Evolutionary conservation across 2,888 invertebrate species (phyloP).

Genomic region (Sarcophaga variegata): DNA sequence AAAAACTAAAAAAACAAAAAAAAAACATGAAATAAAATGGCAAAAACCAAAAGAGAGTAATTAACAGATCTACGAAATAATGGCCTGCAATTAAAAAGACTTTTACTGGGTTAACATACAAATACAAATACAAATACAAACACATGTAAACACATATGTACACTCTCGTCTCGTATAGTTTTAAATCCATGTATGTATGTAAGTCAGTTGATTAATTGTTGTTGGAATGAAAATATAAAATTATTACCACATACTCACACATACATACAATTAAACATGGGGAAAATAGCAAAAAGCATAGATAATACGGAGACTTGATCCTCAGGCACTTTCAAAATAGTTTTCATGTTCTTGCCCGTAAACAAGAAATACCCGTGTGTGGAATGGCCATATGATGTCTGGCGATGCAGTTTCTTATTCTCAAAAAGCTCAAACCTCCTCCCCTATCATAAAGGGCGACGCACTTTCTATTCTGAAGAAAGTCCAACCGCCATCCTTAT

Average conservation of each 20-base stretch:
- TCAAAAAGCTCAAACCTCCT: too few species aligned
- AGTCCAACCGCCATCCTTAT: too few species aligned
- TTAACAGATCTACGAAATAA: slow-evolving; percentile 62
- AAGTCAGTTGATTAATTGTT: slow-evolving; percentile 42
- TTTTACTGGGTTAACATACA: slow-evolving; percentile 60
- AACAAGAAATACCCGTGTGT: too few species aligned
- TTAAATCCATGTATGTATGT: background rate
- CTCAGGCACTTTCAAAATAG: too few species aligned
- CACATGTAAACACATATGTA: background rate
- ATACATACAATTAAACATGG: background rate
- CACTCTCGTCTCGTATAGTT: background rate
- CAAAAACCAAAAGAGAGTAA: slow-evolving; percentile 57
- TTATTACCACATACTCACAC: background rate
- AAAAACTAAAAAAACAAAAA: slow-evolving; percentile 25
- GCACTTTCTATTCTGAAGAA: too few species aligned
- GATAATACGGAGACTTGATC: too few species aligned
- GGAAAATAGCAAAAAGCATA: background rate
- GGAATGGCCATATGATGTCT: too few species aligned
- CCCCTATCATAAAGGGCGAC: too few species aligned
- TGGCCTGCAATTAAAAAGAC: slow-evolving; percentile 58
- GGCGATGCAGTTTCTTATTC: too few species aligned
- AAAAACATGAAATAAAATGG: background rate
- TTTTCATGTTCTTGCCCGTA: too few species aligned
- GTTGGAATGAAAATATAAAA: slow-evolving; percentile 9
- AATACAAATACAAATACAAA: too few species aligned